Evolutionary conservation across 2,888 invertebrate species (phyloP), one percentile per base, ranked within the genome.

Genomic region (Leptarthrus brevirostris): DNA sequence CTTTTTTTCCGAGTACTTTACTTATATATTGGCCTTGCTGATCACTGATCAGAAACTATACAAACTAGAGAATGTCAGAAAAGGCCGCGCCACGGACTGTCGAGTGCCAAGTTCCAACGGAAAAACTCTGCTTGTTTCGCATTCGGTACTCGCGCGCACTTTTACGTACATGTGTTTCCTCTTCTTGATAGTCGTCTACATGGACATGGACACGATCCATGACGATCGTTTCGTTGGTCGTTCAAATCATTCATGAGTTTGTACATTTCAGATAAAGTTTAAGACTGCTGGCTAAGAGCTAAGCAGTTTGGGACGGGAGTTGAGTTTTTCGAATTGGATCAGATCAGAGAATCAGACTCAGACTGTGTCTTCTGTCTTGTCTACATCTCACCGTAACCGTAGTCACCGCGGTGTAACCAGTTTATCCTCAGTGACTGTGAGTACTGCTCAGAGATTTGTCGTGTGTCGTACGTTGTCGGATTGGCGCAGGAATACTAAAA

Each of bases 51-150:
- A 64, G 64, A 64, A 64, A 64, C 64, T 64, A 30, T 30, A 64
- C 64, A 64, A 64, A 64, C 64, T 64, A 64, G 64, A 64, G 64
- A 58, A 58, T 58, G 58, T 58, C 58, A 58, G 58, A 64, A 64
- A 64, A 64, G 47, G 64, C 64, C 64, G 64, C 64, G 61, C 16
- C 14, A 24, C 24, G 18, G 56, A 34, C 14, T 30, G 56, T 26
- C 12, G 54, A 24, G 30, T 30, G 56, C 56, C 30, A 26, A 26
- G 24, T 16, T 8, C 54, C n/a, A n/a, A n/a, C n/a, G n/a, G n/a
- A n/a, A n/a, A n/a, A 54, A 54, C 54, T 36, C 18, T 61, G 18
- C 36, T 61, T 61, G n/a, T 61, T 61, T 61, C 61, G 36, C 36
- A 36, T n/a, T n/a, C n/a, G n/a, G n/a, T n/a, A n/a, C n/a, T n/a